phyloP scores from a whole-genome alignment of 2,888 invertebrate species.

The Abscondita cerata region DNA sequence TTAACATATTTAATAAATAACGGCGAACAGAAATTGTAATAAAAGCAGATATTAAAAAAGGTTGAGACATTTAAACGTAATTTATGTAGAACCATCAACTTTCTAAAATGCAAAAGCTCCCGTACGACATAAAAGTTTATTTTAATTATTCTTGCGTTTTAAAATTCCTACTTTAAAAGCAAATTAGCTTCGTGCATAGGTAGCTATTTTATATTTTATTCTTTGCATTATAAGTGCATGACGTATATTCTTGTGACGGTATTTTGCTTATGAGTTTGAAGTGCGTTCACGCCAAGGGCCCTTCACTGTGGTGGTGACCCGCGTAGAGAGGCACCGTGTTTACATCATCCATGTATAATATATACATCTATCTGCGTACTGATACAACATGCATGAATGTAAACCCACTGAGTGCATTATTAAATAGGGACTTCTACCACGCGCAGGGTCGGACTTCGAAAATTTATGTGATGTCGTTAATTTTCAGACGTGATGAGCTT shows the following conservation, averaged over 20 bases:
- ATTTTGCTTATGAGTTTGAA: slow-evolving; percentile 48
- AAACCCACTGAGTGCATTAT: slow-evolving; percentile 54
- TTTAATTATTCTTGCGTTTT: slow-evolving; percentile 29
- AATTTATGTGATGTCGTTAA: slow-evolving; percentile 51
- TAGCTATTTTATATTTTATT: slow-evolving; percentile 36
- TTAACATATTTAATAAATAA: slow-evolving; percentile 9
- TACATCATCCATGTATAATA: slow-evolving; percentile 56
- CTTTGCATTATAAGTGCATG: slow-evolving; percentile 32
- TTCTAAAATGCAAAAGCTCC: slow-evolving; percentile 17
- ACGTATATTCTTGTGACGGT: slow-evolving; percentile 37
- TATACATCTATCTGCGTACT: slow-evolving; percentile 56
- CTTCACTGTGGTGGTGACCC: slow-evolving; percentile 44
- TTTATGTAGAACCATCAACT: slow-evolving; percentile 14
- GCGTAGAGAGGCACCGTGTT: slow-evolving; percentile 46
- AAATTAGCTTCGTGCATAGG: slow-evolving; percentile 32
- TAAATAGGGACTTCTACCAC: slow-evolving; percentile 45
- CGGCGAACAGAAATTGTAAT: slow-evolving; percentile 11
- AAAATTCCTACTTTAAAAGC: slow-evolving; percentile 20
- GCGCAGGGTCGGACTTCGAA: slow-evolving; percentile 42
- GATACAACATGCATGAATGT: slow-evolving; percentile 56
- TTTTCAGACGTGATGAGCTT: slow-evolving; percentile 49
- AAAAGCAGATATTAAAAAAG: slow-evolving; percentile 13
- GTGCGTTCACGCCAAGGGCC: slow-evolving; percentile 48
- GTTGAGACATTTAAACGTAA: slow-evolving; percentile 15
- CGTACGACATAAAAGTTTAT: slow-evolving; percentile 16